phyloP scores from a whole-genome alignment of 1,140 invertebrate genomes.

The Neomicropteryx cornuta region DNA sequence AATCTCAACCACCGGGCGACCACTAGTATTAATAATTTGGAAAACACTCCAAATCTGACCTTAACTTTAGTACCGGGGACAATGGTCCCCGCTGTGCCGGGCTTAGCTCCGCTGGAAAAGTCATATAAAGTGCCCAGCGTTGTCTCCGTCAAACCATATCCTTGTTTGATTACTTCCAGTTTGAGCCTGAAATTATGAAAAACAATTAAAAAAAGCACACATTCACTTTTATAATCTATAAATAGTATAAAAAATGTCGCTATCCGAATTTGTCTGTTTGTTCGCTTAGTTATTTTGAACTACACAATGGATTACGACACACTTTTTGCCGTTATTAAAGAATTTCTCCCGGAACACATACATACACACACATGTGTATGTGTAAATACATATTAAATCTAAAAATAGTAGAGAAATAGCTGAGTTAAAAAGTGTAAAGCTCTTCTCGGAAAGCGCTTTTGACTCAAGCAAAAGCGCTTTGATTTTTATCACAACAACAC shows the following conservation, averaged over 20 bases:
- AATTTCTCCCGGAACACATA: no score
- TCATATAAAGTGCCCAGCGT: slow-evolving; percentile 40
- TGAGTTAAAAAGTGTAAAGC: no score
- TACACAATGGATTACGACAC: neutral
- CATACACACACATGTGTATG: no score
- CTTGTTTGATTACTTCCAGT: slow-evolving; percentile 44
- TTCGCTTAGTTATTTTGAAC: neutral
- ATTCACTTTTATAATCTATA: neutral
- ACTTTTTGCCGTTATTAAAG: no score
- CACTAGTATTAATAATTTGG: no score
- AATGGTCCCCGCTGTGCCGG: slow-evolving; percentile 47
- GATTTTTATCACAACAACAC: no score
- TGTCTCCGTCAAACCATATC: slow-evolving; percentile 60
- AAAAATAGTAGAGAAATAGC: no score
- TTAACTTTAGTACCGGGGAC: slow-evolving; percentile 49
- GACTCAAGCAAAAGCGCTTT: no score
- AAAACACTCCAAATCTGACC: no score
- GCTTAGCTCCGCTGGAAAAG: slow-evolving; percentile 26
- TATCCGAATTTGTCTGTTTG: neutral
- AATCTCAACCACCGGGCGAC: no score
- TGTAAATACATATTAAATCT: no score
- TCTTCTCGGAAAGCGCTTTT: no score
- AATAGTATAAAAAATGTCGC: neutral
- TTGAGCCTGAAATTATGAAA: slow-evolving; percentile 25
- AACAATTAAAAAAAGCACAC: neutral